phyloP scores from a whole-genome alignment of 2,888 invertebrate species.

The Odontomyia ornata region DNA sequence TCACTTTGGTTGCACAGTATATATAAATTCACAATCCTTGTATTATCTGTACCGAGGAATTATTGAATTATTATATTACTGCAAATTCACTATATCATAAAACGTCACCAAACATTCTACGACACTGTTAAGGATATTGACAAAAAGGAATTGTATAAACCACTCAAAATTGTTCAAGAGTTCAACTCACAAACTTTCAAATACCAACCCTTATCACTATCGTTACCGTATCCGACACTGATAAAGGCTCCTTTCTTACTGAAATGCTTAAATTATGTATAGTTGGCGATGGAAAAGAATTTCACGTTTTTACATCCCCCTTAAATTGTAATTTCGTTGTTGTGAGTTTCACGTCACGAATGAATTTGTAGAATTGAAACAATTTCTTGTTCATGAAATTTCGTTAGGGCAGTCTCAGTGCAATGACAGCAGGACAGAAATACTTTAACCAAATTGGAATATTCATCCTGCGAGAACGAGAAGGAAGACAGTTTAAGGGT shows the following conservation, averaged over 20 bases:
- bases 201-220: too few relatives aligned
- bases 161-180: background rate
- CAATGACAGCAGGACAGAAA: constrained; percentile 39
- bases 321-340: background rate
- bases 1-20: too few relatives aligned
- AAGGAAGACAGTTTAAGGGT: background rate
- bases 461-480: background rate
- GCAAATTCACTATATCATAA: too few relatives aligned
- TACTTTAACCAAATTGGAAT: background rate
- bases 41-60: too few relatives aligned
- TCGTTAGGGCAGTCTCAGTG: background rate
- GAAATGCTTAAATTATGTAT: constrained; percentile 42
- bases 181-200: background rate
- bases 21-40: too few relatives aligned
- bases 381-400: constrained; percentile 1
- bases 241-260: constrained; percentile 45
- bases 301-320: background rate
- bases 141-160: too few relatives aligned
- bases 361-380: constrained; percentile 4
- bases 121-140: too few relatives aligned
- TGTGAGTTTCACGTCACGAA: background rate
- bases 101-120: too few relatives aligned
- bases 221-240: constrained; percentile 10
- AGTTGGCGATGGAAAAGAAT: too few relatives aligned
- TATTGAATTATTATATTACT: too few relatives aligned